phyloP scores from a whole-genome alignment of 2,113 vertebrate species.

The Gopherus flavomarginatus region DNA sequence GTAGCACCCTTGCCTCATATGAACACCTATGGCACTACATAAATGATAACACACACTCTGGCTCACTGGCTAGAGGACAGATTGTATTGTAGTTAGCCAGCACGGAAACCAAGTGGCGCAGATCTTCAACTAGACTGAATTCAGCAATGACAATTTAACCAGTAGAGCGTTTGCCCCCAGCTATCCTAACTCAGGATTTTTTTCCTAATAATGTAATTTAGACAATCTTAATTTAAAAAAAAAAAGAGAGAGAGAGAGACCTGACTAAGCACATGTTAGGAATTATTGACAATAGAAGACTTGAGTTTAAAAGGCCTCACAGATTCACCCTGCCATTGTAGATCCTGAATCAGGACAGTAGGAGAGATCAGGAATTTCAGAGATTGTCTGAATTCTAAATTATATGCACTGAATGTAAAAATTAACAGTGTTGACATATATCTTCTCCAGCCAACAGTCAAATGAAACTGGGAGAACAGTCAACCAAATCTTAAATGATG shows the following conservation, averaged over 20 bases:
- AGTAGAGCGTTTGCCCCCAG: background rate
- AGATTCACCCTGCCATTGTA: background rate
- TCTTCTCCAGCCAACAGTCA: background rate
- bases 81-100: fast-evolving
- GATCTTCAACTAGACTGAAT: fast-evolving
- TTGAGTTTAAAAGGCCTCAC: background rate
- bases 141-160: background rate
- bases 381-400: background rate
- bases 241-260: too few species aligned
- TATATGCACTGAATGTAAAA: background rate
- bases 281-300: background rate
- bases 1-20: fast-evolving
- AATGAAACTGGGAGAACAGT: background rate
- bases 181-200: background rate
- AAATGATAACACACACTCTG: background rate
- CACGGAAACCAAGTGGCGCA: fast-evolving
- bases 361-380: background rate
- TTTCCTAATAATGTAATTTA: background rate
- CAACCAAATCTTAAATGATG: background rate
- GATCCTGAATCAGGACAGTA: background rate
- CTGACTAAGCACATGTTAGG: background rate
- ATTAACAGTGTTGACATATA: background rate
- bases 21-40: background rate
- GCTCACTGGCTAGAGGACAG: background rate
- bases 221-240: background rate